Base-by-base conservation (phyloP, 2,888 invertebrate species). In the Lasioglossum pauxillum region DNA sequence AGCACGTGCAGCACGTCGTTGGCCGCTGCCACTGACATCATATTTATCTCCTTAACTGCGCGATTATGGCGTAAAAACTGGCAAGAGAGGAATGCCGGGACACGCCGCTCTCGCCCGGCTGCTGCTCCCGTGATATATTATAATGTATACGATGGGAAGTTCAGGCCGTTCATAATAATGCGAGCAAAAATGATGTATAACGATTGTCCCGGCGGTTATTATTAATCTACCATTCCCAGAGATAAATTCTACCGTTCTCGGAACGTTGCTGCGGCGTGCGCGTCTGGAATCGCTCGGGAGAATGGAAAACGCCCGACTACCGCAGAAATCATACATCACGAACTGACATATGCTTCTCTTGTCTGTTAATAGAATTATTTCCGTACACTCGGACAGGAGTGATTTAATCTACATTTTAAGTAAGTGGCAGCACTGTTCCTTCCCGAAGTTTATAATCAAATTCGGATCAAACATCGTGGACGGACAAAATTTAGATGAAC, bases 31-130 rank as follows among this genome's bases (percentile, higher is more conserved):
- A 89, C 92, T 93, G 93, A 93, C 93, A 91, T 93, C 91, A 91
- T 94, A 94, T 94, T 93, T 92, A 93, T 94, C 93, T 93, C 92
- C 91, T 89, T 92, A 92, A 93, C 93, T 92, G 91, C 89, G 89
- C 93, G 92, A 94, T 92, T 93, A 93, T 90, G 88, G 90, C 88
- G 88, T 91, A 92, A 91, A 91, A 93, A 93, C 88, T 91, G 87
- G 88, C 85, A 88, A 88, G 89, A 80, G 86, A 85, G 90, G 85
- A 90, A 92, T 89, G 80, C 88, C 80, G 75, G 69, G 60, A 80
- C 84, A 80, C 83, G 79, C 73, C 80, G 74, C 46, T 76, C 64
- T 64, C 64, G 16, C 64, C 7, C 16, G 79, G 75, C 75, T 83
- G 83, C 85, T 72, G 86, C 75, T 72, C 75, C 74, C 71, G 80